Base-by-base conservation (phyloP, 2,888 invertebrate species). In the Drosophila ezoana region DNA sequence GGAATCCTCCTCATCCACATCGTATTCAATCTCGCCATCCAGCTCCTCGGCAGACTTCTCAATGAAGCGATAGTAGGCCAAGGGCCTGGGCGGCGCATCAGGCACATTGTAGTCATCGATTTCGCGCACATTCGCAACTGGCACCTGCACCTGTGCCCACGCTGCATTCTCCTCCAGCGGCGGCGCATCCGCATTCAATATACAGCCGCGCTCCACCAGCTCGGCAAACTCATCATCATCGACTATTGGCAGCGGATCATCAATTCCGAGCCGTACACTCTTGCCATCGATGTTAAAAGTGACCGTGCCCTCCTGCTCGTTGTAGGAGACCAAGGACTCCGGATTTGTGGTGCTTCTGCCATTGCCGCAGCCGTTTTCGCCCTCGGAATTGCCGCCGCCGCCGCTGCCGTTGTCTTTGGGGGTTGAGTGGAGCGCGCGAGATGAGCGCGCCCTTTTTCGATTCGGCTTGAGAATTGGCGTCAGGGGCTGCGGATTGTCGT, bases 1-100 rank as follows among this genome's bases (percentile, higher is more conserved):
- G 13, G 97, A 96, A 90, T 99, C 99, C 93, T 99, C 99, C 91
- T 99, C 99, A 91, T 99, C 99, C 80, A 99, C 96, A 93, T 99
- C 99, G 93, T 99, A 99, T 92, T 99, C 99, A 8, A 95, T 95
- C 87, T 96, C 97, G 63, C 98, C 98, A 90, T 99, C 98, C 28
- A 99, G 93, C 91, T 99, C 98, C 91, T 99, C 98, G 0, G 96
- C 95, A 9, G 98, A 97, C 89, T 98, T 97, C 91, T 99, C 99
- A 90, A 98, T 98, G 90, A 98, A 98, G 66, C 98, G 94, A 59
- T 98, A 98, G 90, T 98, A 98, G 0, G 97, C 97, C 92, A 97
- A 96, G 0, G 98, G 97, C 48, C 97, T 93, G 0, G 96, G 93
- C 48, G 97, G 96, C 0, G 97, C 97, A 92, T 97, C 96, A 83